Evolutionary conservation across 2,113 vertebrate genomes (phyloP).

Genomic region (Perccottus glenii): DNA sequence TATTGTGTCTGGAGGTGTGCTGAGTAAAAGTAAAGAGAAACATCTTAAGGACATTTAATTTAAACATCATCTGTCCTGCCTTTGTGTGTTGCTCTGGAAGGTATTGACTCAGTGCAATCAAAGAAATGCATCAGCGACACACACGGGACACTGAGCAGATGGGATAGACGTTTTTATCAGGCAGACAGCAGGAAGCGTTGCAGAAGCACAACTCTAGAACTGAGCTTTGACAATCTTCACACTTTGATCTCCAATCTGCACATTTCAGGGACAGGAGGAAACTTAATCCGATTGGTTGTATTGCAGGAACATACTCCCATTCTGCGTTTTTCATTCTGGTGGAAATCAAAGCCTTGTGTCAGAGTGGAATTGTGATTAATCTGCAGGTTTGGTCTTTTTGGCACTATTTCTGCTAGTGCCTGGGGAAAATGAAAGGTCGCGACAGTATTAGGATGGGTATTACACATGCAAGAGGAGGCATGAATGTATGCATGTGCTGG

Average conservation of each 20-base stretch:
- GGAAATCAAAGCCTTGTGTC: constrained; percentile 39
- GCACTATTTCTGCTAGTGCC: not conserved
- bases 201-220: constrained; percentile 36
- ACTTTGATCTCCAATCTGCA: constrained; percentile 54
- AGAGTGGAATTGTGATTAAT: constrained; percentile 41
- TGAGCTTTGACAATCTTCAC: constrained; percentile 47
- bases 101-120: constrained; percentile 16
- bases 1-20: not conserved
- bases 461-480: constrained; percentile 21
- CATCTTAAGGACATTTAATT: constrained; percentile 1
- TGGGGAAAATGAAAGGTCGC: constrained; percentile 33
- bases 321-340: constrained; percentile 31
- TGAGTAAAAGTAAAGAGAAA: constrained; percentile 4
- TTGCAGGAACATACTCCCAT: constrained; percentile 37
- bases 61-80: not conserved
- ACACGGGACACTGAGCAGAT: constrained; percentile 35
- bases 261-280: constrained; percentile 31
- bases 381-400: constrained; percentile 40
- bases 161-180: constrained; percentile 38
- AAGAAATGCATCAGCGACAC: constrained; percentile 19
- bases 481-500: constrained; percentile 46
- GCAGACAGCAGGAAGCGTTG: constrained; percentile 24
- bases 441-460: constrained; percentile 6
- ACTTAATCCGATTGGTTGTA: constrained; percentile 55
- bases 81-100: constrained; percentile 10